Evolutionary conservation across 1,140 invertebrate species (phyloP), one percentile per base, ranked within the genome.

Genomic region (Caerostris darwini): DNA sequence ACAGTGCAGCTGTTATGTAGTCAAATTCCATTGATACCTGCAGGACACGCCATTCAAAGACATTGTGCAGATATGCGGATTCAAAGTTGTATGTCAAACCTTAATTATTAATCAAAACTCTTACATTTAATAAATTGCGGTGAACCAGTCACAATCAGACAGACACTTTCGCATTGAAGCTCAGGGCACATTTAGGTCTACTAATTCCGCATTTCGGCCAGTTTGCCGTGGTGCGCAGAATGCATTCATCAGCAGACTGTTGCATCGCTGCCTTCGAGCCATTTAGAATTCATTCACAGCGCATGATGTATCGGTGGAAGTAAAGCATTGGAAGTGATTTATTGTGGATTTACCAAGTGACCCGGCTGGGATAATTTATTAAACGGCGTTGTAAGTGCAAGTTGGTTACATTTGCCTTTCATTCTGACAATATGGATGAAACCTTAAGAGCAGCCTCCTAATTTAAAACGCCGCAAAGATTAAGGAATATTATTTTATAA

Each of bases 291-390:
- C 67, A 71, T 71, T 71, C 67, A 71, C 7, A 71, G 19, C 17
- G 67, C n/a, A 71, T 19, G 67, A 71, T 71, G 34, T 19, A 71
- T 71, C 17, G 67, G 67, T 7, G 0, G 7, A 34, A 71, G 67
- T 34, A 71, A 71, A 71, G 67, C 34, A 71, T 71, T 71, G 67
- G 67, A 71, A 71, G 19, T 71, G 67, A 71, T 71, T 71, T 71
- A 71, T 71, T 10, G 67, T n/a, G n/a, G 34, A 34, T 71, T 71
- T 34, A 19, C 67, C n/a, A 71, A 71, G 17, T 34, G 67, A 71
- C 67, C 19, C 17, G 3, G 67, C 5, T 1, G 34, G 67, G n/a
- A 71, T 71, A 71, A 71, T 71, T 71, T 71, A 71, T 71, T 71
- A 34, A 71, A 71, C 7, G 34, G 67, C 67, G 34, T 71, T 71